Conservation (phyloP, 2,113 vertebrate species). For the Cyanistes caeruleus region DNA sequence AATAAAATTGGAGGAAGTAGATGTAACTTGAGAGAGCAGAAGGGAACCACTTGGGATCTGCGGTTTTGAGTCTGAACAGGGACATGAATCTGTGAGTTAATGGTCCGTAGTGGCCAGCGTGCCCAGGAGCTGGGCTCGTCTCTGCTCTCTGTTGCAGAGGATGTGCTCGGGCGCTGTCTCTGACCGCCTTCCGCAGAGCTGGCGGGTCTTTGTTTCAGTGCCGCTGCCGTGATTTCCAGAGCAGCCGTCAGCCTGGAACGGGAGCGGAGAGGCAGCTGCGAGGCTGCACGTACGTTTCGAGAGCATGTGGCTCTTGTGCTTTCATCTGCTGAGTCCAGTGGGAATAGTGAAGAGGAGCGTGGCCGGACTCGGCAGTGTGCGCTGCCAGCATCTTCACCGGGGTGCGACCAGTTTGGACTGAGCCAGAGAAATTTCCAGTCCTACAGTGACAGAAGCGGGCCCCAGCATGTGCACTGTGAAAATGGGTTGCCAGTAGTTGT, state of each 20-base stretch:
- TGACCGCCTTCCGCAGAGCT: not conserved
- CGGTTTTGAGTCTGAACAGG: not conserved
- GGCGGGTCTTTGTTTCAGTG: rapidly evolving
- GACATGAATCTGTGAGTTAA: not conserved
- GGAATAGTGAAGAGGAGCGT: not conserved
- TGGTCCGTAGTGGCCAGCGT: not conserved
- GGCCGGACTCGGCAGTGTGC: rapidly evolving
- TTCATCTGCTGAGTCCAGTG: not conserved
- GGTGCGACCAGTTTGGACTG: not conserved
- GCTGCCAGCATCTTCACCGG: not conserved
- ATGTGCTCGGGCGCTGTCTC: rapidly evolving
- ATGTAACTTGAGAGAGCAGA: not conserved
- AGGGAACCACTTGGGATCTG: not conserved
- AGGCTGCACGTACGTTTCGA: not conserved
- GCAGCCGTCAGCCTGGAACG: not conserved
- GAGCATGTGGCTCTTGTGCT: not conserved
- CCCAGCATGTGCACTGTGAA: not conserved
- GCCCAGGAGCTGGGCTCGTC: not conserved
- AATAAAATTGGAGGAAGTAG: not conserved
- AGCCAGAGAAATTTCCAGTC: not conserved
- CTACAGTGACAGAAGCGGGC: not conserved
- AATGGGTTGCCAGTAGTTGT: not conserved
- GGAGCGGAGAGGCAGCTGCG: not conserved
- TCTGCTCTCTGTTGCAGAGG: not conserved
- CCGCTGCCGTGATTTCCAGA: rapidly evolving